phyloP scores from a whole-genome alignment of 2,113 vertebrate species.

The Ploceus nigricollis region DNA sequence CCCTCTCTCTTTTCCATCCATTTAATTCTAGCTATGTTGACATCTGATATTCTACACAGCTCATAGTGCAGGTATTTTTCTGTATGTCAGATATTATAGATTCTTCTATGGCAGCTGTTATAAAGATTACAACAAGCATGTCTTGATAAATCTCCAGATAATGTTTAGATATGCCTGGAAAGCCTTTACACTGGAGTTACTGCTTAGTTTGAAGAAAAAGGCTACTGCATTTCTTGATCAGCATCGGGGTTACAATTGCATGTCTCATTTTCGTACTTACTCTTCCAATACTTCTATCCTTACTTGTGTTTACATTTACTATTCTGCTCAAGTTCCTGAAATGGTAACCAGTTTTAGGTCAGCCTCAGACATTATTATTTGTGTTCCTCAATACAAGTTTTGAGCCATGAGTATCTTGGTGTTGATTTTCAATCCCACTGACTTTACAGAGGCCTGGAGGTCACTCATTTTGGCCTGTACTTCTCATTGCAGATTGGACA shows the following conservation, averaged over 20 bases:
- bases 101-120: background rate
- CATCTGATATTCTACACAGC: background rate
- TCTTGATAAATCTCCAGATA: background rate
- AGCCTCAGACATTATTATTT: background rate
- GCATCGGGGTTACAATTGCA: background rate
- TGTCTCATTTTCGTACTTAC: background rate
- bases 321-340: background rate
- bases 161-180: background rate
- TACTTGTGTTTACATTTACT: background rate
- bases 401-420: background rate
- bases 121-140: background rate
- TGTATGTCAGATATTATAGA: background rate
- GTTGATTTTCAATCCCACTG: background rate
- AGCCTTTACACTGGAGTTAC: background rate
- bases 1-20: background rate
- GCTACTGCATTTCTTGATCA: background rate
- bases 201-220: background rate
- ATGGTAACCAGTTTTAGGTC: background rate
- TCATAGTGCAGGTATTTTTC: background rate
- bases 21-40: background rate
- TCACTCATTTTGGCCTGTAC: background rate
- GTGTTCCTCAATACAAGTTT: background rate
- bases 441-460: background rate
- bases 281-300: background rate
- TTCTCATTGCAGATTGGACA: background rate